phyloP scores from a whole-genome alignment of 2,888 invertebrate species.

The Galerucella nymphaeae region DNA sequence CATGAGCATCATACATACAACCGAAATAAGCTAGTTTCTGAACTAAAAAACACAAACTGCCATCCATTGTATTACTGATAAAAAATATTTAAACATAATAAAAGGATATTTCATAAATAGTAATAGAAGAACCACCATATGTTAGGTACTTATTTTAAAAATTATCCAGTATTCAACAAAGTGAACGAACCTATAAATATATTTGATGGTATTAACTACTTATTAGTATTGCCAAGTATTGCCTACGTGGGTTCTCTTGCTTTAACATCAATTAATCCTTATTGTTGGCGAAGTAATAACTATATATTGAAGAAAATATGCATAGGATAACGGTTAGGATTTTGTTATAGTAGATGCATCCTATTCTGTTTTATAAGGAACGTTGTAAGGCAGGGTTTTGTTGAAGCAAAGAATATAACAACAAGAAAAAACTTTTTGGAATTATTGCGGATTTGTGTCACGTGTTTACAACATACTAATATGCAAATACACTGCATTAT shows the following conservation, averaged over 20 bases:
- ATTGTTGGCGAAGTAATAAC: not conserved
- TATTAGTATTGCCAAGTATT: not conserved
- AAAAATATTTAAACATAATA: not conserved
- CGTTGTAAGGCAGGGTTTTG: too few species aligned
- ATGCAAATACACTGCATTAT: too few species aligned
- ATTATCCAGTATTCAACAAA: not conserved
- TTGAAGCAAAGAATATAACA: too few species aligned
- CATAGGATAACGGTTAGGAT: too few species aligned
- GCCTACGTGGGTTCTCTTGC: not conserved
- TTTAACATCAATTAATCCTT: not conserved
- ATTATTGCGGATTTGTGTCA: too few species aligned
- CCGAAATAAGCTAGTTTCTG: not conserved
- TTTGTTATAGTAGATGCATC: too few species aligned
- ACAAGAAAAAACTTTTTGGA: too few species aligned
- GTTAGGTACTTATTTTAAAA: not conserved
- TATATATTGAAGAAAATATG: not conserved
- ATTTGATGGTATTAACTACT: not conserved
- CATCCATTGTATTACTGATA: not conserved
- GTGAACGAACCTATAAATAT: not conserved
- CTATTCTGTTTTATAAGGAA: too few species aligned
- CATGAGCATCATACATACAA: too few species aligned
- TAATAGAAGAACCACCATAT: not conserved
- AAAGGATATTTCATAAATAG: not conserved
- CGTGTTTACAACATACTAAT: too few species aligned
- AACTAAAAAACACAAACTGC: not conserved